phyloP scores from a whole-genome alignment of 1,140 invertebrate species.

The Paracyclopina nana region DNA sequence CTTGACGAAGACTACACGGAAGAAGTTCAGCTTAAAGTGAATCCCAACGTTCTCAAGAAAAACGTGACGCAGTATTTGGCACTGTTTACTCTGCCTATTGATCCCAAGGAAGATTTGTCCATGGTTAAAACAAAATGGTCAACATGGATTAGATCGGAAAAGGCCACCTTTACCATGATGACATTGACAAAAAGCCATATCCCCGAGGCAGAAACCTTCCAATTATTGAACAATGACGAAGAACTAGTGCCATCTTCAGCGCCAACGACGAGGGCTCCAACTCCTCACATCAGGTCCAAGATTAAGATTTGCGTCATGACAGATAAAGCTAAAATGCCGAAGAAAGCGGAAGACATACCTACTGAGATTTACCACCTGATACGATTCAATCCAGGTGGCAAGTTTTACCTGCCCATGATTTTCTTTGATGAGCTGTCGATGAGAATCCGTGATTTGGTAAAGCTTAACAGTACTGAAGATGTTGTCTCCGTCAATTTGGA shows the following conservation, averaged over 20 bases:
- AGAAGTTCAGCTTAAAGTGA: conserved; percentile 38
- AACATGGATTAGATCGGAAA: conserved; percentile 30
- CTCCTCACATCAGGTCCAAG: conserved; percentile 39
- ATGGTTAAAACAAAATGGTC: conserved; percentile 31
- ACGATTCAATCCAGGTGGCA: neutral
- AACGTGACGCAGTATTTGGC: conserved; percentile 54
- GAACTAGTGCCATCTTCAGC: neutral
- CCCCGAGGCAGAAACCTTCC: conserved; percentile 50
- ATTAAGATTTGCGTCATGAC: conserved; percentile 41
- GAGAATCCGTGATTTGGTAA: conserved; percentile 46
- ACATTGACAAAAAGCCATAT: conserved; percentile 35
- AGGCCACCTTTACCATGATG: conserved; percentile 33
- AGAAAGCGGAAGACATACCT: conserved; percentile 37
- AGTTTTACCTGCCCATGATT: conserved; percentile 52
- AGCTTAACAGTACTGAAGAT: conserved; percentile 22
- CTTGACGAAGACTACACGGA: conserved; percentile 26
- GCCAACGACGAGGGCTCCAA: conserved; percentile 22
- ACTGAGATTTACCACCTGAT: conserved; percentile 35
- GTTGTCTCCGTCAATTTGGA: conserved; percentile 26
- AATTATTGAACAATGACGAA: conserved; percentile 39
- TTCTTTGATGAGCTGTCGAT: conserved; percentile 59
- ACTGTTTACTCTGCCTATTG: conserved; percentile 23
- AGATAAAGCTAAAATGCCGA: conserved; percentile 38
- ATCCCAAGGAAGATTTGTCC: conserved; percentile 9
- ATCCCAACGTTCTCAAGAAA: conserved; percentile 41